Evolutionary conservation across 2,888 invertebrate genomes (phyloP), one percentile per base, ranked within the genome.

Genomic region (Dyspetes luteomarginatus): DNA sequence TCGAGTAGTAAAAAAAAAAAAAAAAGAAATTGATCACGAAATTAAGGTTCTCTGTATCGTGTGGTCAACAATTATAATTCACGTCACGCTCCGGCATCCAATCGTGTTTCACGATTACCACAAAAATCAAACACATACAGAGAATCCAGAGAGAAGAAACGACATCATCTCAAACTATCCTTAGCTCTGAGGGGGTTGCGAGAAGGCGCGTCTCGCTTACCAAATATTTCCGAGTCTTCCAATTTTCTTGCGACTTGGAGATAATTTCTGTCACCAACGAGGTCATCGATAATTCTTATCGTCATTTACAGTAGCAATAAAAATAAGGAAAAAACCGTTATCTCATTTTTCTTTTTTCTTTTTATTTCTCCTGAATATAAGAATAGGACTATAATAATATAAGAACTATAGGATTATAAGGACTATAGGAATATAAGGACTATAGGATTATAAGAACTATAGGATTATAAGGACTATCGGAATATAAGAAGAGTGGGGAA

Each of bases 161-260:
- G 78, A 72, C 68, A 69, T 79, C 75, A 64, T 65, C 79, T 64
- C 64, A 64, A 45, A 9, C 36, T 24, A 79, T 69, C 79, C 75
- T 65, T 56, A 24, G 65, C 45, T 45, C 17, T 3, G 41, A 17
- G 19, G 41, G 41, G 52, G 71, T 48, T 48, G 17, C 58, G 41
- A n/a, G 41, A 62, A 26, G 19, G 71, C 78, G 71, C 74, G 65
- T 75, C 78, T 68, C 17, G 81, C 64, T 78, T 83, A 78, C 81
- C 52, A 81, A 83, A 83, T 73, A 78, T 78, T 48, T 58, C 74
- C 71, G 30, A 43, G 71, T 55, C 7, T 19, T 22, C 41, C 30
- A 48, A 68, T 43, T 30, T 24, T 72, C 62, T 71, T 2, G 43
- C 56, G 60, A 50, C 62, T 52, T 7, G 68, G 62, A 58, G 24